phyloP scores from a whole-genome alignment of 2,113 vertebrate genomes.

The Hypanus sabinus region DNA sequence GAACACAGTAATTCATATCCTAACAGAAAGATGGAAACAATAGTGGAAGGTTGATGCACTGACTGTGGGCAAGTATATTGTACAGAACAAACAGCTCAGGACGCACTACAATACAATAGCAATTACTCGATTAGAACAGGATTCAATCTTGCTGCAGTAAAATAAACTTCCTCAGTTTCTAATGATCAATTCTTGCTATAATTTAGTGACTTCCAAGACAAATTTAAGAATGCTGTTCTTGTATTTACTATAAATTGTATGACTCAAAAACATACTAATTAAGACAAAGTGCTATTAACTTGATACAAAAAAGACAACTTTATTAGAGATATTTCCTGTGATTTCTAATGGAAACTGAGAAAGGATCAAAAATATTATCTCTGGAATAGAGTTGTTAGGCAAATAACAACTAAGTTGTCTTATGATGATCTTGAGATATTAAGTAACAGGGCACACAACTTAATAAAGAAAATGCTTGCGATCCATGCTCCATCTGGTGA shows the following conservation, averaged over 20 bases:
- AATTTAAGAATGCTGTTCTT: background rate
- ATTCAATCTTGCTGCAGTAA: background rate
- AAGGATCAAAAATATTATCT: background rate
- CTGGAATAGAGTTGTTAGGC: constrained; percentile 21
- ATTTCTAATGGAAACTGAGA: background rate
- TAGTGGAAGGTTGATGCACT: background rate
- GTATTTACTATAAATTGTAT: background rate
- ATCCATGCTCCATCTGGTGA: constrained; percentile 41
- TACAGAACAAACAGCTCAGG: background rate
- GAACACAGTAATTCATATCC: background rate
- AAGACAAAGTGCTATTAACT: background rate
- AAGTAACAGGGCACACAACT: constrained; percentile 42
- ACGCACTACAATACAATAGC: background rate
- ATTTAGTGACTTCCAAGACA: background rate
- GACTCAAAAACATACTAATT: background rate
- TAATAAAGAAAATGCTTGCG: constrained; percentile 47
- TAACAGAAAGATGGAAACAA: background rate
- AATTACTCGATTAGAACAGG: background rate
- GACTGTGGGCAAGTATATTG: no score
- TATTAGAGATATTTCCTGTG: background rate
- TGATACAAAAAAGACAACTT: background rate
- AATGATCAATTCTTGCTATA: background rate
- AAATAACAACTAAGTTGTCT: constrained; percentile 1
- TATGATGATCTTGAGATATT: background rate
- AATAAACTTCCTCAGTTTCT: background rate